These are phyloP conservation scores for Drosophila lutescens DNA, from an alignment of 2,888 invertebrate species.

Conservation along the genomic window DNA sequence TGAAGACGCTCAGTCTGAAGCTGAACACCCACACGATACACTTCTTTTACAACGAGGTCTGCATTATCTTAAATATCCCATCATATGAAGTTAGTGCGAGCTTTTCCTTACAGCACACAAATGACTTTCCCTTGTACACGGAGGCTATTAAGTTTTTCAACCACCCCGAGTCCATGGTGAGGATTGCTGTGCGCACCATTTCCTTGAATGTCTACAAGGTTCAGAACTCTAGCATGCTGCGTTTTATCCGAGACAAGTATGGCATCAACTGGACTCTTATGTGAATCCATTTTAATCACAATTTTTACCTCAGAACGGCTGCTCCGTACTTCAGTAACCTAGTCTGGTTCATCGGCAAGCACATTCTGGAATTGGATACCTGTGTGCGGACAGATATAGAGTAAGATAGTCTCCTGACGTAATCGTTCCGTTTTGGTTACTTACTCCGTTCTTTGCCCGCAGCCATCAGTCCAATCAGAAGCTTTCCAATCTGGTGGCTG, in stretches of 20 bases:
- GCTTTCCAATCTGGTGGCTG: constrained; percentile 96
- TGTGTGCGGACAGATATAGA: constrained; percentile 98
- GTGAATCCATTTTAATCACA: no score
- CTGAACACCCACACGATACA: constrained; percentile 99
- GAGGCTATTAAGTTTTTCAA: constrained; percentile 99
- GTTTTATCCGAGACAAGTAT: constrained; percentile 94
- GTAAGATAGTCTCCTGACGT: constrained; percentile 85
- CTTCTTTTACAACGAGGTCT: constrained; percentile 98
- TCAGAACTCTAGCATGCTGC: constrained; percentile 96
- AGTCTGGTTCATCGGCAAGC: constrained; percentile 99
- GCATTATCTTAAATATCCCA: neutral
- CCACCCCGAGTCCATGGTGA: constrained; percentile 99
- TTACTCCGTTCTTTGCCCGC: constrained; percentile 33
- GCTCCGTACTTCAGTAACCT: constrained; percentile 99
- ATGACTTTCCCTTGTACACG: constrained; percentile 99
- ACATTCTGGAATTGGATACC: constrained; percentile 96
- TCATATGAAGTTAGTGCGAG: neutral
- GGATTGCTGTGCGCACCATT: constrained; percentile 98
- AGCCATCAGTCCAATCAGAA: constrained; percentile 96
- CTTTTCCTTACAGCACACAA: constrained; percentile 89
- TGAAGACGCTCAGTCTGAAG: constrained; percentile 98
- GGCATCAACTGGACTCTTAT: constrained; percentile 23
- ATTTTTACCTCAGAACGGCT: constrained; percentile 88
- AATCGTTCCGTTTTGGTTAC: no score
- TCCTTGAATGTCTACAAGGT: constrained; percentile 98